Evolutionary conservation across 2,113 vertebrate genomes (phyloP), one percentile per base, ranked within the genome.

Genomic region (Amazona vittata): DNA sequence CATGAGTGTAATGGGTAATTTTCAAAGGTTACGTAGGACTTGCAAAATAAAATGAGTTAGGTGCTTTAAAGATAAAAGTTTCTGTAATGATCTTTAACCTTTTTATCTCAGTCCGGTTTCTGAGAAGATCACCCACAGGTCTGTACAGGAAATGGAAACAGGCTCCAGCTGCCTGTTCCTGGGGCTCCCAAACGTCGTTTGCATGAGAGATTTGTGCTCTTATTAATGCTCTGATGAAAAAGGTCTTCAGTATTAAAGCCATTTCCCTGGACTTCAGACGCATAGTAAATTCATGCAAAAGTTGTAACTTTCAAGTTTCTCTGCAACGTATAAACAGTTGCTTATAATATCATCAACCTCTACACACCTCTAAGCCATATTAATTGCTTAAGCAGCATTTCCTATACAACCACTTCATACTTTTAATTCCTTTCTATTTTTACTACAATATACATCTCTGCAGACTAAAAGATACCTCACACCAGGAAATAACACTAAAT

Each of bases 191-290:
- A 71, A 57, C 8, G 4, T 33, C 16, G 15, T n/a, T 18, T 41
- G 13, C 31, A 43, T 7, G 6, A 67, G 3, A 11, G 35, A 90
- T 47, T 41, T 0, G 0, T 12, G 11, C 7, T 37, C 8, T 9
- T 39, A 49, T 25, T 76, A 47, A 68, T 39, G 13, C 17, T 29
- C 37, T 46, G 37, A 44, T 37, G 49, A 60, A 69, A 80, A 81
- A 41, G 10, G 20, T 18, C 12, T 16, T 83, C 7, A 18, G 15
- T 24, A 17, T 37, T 49, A 55, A 59, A 83, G 14, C 28, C 82
- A 22, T 39, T 33, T 85, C 43, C 49, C 41, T 52, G 37, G 3
- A 65, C 26, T 59, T 79, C 37, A 52, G 14, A 12, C 3, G 20
- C 65, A 29, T 1, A 43, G 24, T 10, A 50, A 70, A 88, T 62